A percentile compares a stretch with the other conserved stretches of the same genome.
Conservation (phyloP, 2,113 vertebrate species). For the Thermophis baileyi region DNA sequence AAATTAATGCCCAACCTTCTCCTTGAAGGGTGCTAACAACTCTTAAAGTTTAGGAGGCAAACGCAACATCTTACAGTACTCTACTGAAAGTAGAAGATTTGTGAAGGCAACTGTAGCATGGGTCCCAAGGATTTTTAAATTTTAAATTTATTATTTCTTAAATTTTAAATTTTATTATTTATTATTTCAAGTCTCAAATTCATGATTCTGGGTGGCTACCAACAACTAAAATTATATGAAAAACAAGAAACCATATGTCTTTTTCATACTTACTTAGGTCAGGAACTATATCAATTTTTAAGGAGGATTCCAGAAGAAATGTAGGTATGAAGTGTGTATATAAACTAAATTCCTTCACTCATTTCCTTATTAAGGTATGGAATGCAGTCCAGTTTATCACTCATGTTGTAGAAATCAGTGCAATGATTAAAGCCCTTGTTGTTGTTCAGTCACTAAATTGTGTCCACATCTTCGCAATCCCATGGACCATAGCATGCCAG, state of each 20-base stretch:
- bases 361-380: background rate
- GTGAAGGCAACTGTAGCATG: background rate
- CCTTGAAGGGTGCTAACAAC: constrained; percentile 8
- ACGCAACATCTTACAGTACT: background rate
- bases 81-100: background rate
- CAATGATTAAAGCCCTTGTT: background rate
- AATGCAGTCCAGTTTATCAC: background rate
- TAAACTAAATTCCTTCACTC: background rate
- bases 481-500: too few species aligned
- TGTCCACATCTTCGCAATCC: background rate
- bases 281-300: background rate
- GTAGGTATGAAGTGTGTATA: background rate
- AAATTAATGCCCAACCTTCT: constrained; percentile 15
- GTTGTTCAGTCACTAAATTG: background rate
- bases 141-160: background rate
- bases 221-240: background rate
- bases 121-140: background rate
- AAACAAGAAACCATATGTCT: background rate
- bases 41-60: background rate
- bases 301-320: background rate
- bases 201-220: background rate
- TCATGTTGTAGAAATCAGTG: background rate
- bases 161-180: background rate
- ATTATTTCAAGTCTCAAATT: background rate
- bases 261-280: background rate